phyloP scores from a whole-genome alignment of 2,888 invertebrate genomes.

The Callimorpha dominula region DNA sequence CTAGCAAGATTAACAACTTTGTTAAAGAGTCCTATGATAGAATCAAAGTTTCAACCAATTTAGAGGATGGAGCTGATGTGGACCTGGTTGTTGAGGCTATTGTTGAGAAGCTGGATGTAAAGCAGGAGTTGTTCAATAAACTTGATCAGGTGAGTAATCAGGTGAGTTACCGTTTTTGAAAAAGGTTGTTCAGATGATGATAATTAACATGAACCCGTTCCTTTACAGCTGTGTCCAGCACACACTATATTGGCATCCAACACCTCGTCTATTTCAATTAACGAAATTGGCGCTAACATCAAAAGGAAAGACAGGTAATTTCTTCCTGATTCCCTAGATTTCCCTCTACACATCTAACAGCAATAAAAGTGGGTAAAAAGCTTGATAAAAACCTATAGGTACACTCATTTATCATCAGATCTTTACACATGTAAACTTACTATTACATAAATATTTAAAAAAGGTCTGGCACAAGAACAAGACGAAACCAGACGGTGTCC shows the following conservation, averaged over 20 bases:
- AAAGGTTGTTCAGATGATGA: too few species aligned
- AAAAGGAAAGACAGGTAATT: constrained; percentile 88
- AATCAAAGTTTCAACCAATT: constrained; percentile 88
- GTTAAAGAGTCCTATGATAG: constrained; percentile 85
- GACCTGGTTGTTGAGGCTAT: constrained; percentile 95
- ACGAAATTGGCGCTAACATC: constrained; percentile 92
- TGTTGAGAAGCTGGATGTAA: constrained; percentile 92
- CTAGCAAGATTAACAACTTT: constrained; percentile 89
- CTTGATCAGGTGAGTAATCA: constrained; percentile 88
- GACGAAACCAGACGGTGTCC: too few species aligned
- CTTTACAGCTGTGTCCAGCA: constrained; percentile 87
- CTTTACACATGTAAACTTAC: too few species aligned
- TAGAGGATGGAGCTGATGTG: constrained; percentile 69
- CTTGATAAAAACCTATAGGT: too few species aligned
- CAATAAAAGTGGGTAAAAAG: too few species aligned
- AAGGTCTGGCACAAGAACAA: too few species aligned
- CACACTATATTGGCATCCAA: constrained; percentile 95
- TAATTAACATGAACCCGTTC: neutral
- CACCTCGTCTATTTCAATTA: constrained; percentile 95
- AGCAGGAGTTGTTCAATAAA: constrained; percentile 91
- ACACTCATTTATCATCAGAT: too few species aligned
- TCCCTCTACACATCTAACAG: too few species aligned
- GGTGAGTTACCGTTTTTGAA: too few species aligned
- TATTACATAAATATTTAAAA: too few species aligned
- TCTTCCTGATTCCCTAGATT: too few species aligned